Percentiles rank a stretch among this genome's conserved stretches.
Evolutionary conservation across 53 echinoderm and acorn worm genomes (phyloP).

Genomic region (Hippasteria phrygiana): DNA sequence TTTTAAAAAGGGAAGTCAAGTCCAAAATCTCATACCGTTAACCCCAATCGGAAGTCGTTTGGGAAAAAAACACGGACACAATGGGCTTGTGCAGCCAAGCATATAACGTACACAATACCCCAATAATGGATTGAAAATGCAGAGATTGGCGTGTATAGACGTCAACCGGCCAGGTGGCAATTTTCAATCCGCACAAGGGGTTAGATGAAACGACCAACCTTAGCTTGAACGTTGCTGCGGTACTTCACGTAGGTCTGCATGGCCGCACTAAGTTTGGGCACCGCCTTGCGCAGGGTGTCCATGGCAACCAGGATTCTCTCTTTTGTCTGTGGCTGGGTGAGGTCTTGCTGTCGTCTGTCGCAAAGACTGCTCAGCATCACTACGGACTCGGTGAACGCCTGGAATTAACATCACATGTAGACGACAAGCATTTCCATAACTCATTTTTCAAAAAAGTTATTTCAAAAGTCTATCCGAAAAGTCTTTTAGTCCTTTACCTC

Average conservation of each 20-base stretch:
- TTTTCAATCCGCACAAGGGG: neutral
- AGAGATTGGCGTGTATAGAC: too few relatives aligned
- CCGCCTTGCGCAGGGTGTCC: conserved; percentile 76
- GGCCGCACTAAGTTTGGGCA: conserved; percentile 81
- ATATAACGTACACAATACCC: too few relatives aligned
- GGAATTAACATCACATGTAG: neutral
- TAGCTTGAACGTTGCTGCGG: conserved; percentile 81
- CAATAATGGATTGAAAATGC: too few relatives aligned
- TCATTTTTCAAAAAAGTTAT: too few relatives aligned
- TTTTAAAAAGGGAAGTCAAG: too few relatives aligned
- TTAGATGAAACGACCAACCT: conserved; percentile 56
- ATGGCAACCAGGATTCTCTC: conserved; percentile 77
- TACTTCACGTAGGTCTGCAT: conserved; percentile 95
- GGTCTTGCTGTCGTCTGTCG: conserved; percentile 87
- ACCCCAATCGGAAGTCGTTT: too few relatives aligned
- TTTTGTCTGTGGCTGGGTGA: conserved; percentile 70
- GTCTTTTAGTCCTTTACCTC: too few relatives aligned
- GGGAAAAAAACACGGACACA: neutral
- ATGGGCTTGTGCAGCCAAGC: neutral
- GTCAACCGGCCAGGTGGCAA: too few relatives aligned
- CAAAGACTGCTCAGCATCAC: conserved; percentile 75
- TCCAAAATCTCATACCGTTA: too few relatives aligned
- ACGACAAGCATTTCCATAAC: too few relatives aligned
- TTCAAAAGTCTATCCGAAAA: too few relatives aligned
- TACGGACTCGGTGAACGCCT: conserved; percentile 87